Evolutionary conservation across 2,888 invertebrate genomes (phyloP), one percentile per base, ranked within the genome.

Genomic region (Cephus pulcher): DNA sequence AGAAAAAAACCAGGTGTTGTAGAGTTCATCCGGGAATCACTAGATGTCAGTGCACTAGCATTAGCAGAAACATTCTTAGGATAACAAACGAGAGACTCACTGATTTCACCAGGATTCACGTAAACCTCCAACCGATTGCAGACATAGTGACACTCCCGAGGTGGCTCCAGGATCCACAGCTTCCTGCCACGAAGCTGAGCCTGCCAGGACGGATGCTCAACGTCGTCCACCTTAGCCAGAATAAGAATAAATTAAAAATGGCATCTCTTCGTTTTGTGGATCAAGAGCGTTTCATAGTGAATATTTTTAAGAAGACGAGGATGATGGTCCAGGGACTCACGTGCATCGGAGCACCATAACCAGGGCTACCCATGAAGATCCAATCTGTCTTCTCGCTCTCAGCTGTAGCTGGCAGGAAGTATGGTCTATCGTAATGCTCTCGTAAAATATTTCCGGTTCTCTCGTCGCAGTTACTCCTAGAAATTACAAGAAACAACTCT

Each of bases 281-380:
- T 40, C 0, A 15, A 0, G 15, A 15, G 15, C 6, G 40, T 1
- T 4, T 15, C 12, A 15, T 4, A 4, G 0, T 12, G 37, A 76
- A 79, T 23, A 33, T 32, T 23, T 35, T n/a, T 12, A 3, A n/a
- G n/a, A 2, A 75, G 34, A 12, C 35, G 11, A 37, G 6, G 40
- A 40, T 40, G 40, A 40, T 15, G 40, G 40, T 40, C 40, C 40
- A 40, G 40, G 75, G 69, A 92, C 95, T 94, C 91, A 98, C 98
- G 91, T 99, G 99, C 96, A 99, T 96, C 86, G 98, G 97, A 0
- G 98, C 98, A 0, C 99, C 99, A 88, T 96, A 95, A 0, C 98
- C 98, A 0, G 97, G 96, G 40, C 97, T 97, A 1, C 99, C 99
- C 96, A 99, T 98, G 90, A 99, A 99, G 85, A 99, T 96, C 98